A percentile compares a stretch with the other conserved stretches of the same genome.
These are phyloP conservation scores for Sphenopsis melanotis DNA, from an alignment of 2,797 vertebrate species.

Conservation along the genomic window DNA sequence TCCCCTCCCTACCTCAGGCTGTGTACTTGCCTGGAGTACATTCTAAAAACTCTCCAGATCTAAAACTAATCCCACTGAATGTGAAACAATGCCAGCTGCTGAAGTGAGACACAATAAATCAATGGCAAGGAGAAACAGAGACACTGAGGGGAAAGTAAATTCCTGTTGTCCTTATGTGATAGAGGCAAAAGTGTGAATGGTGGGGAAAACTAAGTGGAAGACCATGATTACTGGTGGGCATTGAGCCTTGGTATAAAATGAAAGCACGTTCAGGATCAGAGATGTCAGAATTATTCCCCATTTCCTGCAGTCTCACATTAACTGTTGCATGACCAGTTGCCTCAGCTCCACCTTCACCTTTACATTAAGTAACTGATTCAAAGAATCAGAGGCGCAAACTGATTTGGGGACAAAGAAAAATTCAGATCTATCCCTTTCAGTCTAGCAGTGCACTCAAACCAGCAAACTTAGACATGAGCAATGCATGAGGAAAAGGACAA, in stretches of 20 bases:
- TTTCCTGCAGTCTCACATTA: not conserved
- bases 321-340: not conserved
- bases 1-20: not conserved
- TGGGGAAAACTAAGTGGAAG: not conserved
- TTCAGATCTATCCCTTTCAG: not conserved
- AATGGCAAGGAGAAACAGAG: not conserved
- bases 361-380: not conserved
- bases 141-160: not conserved
- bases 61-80: not conserved
- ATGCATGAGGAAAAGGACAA: not conserved
- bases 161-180: not conserved
- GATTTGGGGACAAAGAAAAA: not conserved
- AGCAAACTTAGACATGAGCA: not conserved
- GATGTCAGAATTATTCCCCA: conserved; percentile 53
- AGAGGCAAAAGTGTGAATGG: not conserved
- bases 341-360: not conserved
- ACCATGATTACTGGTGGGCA: not conserved
- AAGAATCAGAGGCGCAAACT: not conserved
- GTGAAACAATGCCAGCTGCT: not conserved
- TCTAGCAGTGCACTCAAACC: not conserved
- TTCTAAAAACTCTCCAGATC: not conserved
- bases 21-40: not conserved
- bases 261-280: not conserved
- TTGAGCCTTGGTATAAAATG: not conserved
- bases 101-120: not conserved